Base-by-base conservation (phyloP, 1,140 invertebrate genomes). In the Pseudomyrmex dendroicus region DNA sequence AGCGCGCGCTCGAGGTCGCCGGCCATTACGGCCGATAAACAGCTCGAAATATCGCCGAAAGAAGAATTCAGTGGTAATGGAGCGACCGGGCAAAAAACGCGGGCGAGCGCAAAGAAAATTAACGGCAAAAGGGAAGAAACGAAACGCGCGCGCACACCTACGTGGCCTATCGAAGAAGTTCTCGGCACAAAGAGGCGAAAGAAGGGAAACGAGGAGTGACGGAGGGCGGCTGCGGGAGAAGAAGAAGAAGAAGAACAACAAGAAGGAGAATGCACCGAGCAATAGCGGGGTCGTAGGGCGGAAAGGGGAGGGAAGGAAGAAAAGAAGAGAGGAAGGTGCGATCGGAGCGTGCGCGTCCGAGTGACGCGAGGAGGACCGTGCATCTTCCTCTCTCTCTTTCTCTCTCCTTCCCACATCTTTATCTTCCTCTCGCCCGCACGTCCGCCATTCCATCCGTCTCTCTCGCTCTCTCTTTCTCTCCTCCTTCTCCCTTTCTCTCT, bases 311-410 rank as follows among this genome's bases (percentile, higher is more conserved):
- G 22, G 46, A 50, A 66, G 64, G 54, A 77, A 62, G 52, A 61
- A 73, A 63, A 82, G 62, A 67, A 85, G 57, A 20, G 66, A 74
- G 73, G 72, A 84, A 83, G 73, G 83, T 82, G 76, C 86, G 82
- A 82, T 77, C 77, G 80, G 88, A 88, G 88, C 84, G 84, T 89
- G 89, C 84, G 76, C 86, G 50, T 82, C 74, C 85, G 67, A 57
- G 77, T 73, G 35, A 35, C 63, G 46, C 59, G 72, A 83, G 86
- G 74, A 84, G 84, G 84, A 59, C 54, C 64, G 15, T 80, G 76
- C 76, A 59, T 80, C 76, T 59, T 57, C n/a, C 76, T 70, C 74
- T 78, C 70, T 72, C 22, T 66, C 48, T 52, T 46, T 22, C 17
- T 52, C 70, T 61, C 78, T 63, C 48, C 70, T 82, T 52, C 25